Base-by-base conservation (phyloP, 2,888 invertebrate species). In the Tetranychus piercei region DNA sequence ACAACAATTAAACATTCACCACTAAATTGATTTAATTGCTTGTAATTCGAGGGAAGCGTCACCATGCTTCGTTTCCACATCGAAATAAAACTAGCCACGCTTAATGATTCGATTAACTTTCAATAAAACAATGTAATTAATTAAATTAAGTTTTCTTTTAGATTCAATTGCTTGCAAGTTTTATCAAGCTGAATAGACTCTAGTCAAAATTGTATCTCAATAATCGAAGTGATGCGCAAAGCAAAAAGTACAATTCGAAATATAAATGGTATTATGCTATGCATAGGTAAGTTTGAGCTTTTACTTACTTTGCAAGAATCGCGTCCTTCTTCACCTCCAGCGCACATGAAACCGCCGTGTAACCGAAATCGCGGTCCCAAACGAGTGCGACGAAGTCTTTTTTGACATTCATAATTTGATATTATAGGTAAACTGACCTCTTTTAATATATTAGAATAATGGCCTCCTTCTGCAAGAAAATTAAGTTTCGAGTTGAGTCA, bases 291-390 rank as follows among this genome's bases (percentile, higher is more conserved):
- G 15, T 44, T 11, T n/a, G 1, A 20, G 6, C 20, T 18, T 22
- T 69, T 20, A 79, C 80, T 80, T 81, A 89, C 90, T 84, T 88
- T 88, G 85, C 92, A 92, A 75, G 91, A 87, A 79, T 90, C 90
- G 78, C 87, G 86, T 64, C 86, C 81, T 86, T 84, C 72, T 84
- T 84, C 84, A 22, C 79, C 79, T 3, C 79, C 80, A 69, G 88
- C 89, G 79, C 92, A 92, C 0, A 88, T 86, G 80, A 88, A 87
- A 77, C 87, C 87, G 44, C 87, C 86, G 77, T 87, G 85, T 73
- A 87, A 84, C 44, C 87, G 0, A 73, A 87, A 83, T 67, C 86
- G 81, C 76, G 80, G 80, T 23, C 82, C 82, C 82, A 76, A 85
- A 84, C 82, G 87, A 85, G 81, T 87, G 85, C 76, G 83, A 83